Evolutionary conservation across 2,797 vertebrate genomes (phyloP), one percentile per base, ranked within the genome.

Genomic region (Zenarchopterus dispar): DNA sequence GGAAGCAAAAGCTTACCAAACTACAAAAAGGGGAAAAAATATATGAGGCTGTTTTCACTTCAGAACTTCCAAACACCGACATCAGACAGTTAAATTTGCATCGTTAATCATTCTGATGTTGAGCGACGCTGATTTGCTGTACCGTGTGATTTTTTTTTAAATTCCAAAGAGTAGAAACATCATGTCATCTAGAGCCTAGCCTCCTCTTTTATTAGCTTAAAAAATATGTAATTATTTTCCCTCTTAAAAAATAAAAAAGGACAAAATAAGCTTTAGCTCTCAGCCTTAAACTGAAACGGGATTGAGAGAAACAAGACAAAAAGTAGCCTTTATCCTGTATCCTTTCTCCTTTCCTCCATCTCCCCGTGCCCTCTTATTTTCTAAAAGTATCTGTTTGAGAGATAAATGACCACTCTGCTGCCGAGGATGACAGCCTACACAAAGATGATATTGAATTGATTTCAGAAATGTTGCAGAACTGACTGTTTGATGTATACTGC

Each of bases 361-460:
- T 89, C 63, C 59, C 63, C 45, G 22, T 77, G 80, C 78, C 84
- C 70, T 71, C 28, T 88, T 90, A 90, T 93, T 93, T 93, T 90
- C 89, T 90, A 91, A 91, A 93, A 94, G 91, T 94, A 93, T 94
- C 93, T 94, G 92, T 94, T 94, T 94, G 89, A 84, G 87, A 94
- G 94, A 94, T 93, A 92, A 94, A 94, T 94, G 28, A 95, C 96
- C 90, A 90, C 90, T 72, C 75, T 84, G 76, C 90, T 91, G 90
- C 90, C 86, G 86, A 89, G 86, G 91, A 93, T 94, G 93, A 93
- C 93, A 94, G 93, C 92, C 94, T 93, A 95, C 93, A 94, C 90
- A 92, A 94, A 94, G 91, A 94, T 92, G 93, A 95, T 95, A 95
- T 95, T 94, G 93, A 94, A 93, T 95, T 93, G 95, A 96, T 96